Evolutionary conservation across 2,888 invertebrate species (phyloP), one percentile per base, ranked within the genome.

Genomic region (Amphipoea lucens): DNA sequence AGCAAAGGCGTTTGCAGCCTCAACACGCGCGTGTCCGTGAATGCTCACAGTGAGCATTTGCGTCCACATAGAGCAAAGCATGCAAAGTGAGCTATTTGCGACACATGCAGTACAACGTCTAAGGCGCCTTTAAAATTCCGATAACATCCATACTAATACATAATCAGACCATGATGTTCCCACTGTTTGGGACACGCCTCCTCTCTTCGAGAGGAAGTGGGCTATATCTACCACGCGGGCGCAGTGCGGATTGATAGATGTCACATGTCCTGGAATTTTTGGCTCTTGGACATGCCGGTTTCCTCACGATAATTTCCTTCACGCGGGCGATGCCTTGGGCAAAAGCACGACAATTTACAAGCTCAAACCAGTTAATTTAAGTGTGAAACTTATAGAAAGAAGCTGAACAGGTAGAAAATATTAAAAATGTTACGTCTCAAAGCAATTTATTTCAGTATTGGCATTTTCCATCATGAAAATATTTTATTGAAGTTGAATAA

Each of bases 401-500:
- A 62, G 17, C 4, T 1, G 11, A 66, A 63, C n/a, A 67, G 11
- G 62, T 71, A 45, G 11, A 72, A 78, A 72, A 69, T 72, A 84
- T 84, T 68, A 54, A 72, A 79, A 83, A 79, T 75, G 29, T 83
- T 51, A 84, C 36, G 17, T 63, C 66, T 75, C 60, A 63, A 60
- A 75, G 65, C 51, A 48, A 68, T 83, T 83, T 74, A n/a, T 74
- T 81, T 76, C 62, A 68, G 66, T 76, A 82, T 83, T 72, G 70
- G 36, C 40, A 74, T 65, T 76, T 69, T 82, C 57, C 14, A 73
- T 81, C 76, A 63, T 54, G 66, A 78, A 74, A 79, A 74, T 60
- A 54, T 68, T 79, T 70, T 73, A 86, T 76, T 76, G 76, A 76
- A 80, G 69, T 69, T 71, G 42, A 76, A 80, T 70, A 79, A 86